Evolutionary conservation across 2,797 vertebrate species (phyloP), one percentile per base, ranked within the genome.

Genomic region (Thunnus albacares): DNA sequence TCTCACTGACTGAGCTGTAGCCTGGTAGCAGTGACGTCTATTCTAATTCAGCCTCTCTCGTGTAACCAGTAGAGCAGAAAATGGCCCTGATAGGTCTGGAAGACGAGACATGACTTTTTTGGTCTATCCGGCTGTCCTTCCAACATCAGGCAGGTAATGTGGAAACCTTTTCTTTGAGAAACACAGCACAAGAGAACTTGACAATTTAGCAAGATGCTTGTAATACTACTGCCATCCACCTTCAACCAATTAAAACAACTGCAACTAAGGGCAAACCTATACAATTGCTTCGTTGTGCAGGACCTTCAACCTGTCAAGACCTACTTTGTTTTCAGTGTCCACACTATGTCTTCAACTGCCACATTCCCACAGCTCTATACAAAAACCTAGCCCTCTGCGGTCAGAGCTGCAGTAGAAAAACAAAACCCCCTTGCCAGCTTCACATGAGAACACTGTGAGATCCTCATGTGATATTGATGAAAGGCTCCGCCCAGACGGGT

Each of bases 401-500:
- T 75, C 79, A 73, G 78, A 78, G 75, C 80, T 80, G 72, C 62
- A 65, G 80, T 28, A 57, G 70, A 87, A 87, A 90, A 87, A 81
- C 72, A 86, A 84, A 86, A 75, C 14, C 18, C 73, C 71, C 80
- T n/a, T 41, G 60, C 80, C 80, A 69, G 81, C 80, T 92, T 88
- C 84, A 90, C 79, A 84, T 61, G 80, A 92, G 85, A 88, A 87
- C 82, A 75, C 83, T 62, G 72, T 43, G 72, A 88, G 86, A 84
- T 85, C 83, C 92, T 92, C 90, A 94, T 93, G 93, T 65, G 89
- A 93, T 93, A 92, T 88, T 93, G 91, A 96, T 96, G 91, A 94
- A 94, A 95, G 87, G 73, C 89, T 90, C 87, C 77, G 26, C 92
- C 85, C 87, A 86, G 87, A 85, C 60, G 71, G 77, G 82, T 90